Base-by-base conservation (phyloP, 2,888 invertebrate genomes). In the Apodemia zela region DNA sequence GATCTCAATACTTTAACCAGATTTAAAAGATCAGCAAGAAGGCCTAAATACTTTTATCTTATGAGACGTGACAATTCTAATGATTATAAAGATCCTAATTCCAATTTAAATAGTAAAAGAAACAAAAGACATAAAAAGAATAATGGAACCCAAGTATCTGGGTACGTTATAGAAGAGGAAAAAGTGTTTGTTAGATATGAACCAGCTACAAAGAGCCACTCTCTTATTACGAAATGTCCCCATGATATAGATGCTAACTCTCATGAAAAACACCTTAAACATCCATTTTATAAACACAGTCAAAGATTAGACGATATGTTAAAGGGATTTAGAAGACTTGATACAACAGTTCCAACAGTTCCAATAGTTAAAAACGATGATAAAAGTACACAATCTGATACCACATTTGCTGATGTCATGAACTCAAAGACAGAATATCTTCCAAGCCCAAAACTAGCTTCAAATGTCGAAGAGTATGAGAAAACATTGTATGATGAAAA, bases 201-300 rank as follows among this genome's bases (percentile, higher is more conserved):
- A 3, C 79, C 81, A 0, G 65, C 62, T 0, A 61, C 29, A 4
- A 76, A 68, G 18, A 73, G 72, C n/a, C n/a, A n/a, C n/a, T n/a
- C n/a, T n/a, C n/a, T n/a, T n/a, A n/a, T 82, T 0, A 75, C 82
- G 0, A 87, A 87, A 68, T 85, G 84, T 13, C 81, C 84, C 0
- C 85, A 88, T 49, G 63, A 66, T 0, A 78, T 79, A 66, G 80
- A 82, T 0, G 71, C 72, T 0, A 80, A 81, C 58, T 71, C 76
- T 0, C 80, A 84, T 29, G 86, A 87, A 59, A 77, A 78, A 42
- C 72, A 82, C 61, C 59, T 82, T 0, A 85, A 83, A 45, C 82
- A 87, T 70, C 85, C 87, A 0, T 87, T 81, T 59, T 84, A 84
- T 33, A 81, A 87, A 65, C 80, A 85, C 42, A 76, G 80, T 0